Conservation (phyloP, 2,888 invertebrate genomes). For the Heteropelma amictum region DNA sequence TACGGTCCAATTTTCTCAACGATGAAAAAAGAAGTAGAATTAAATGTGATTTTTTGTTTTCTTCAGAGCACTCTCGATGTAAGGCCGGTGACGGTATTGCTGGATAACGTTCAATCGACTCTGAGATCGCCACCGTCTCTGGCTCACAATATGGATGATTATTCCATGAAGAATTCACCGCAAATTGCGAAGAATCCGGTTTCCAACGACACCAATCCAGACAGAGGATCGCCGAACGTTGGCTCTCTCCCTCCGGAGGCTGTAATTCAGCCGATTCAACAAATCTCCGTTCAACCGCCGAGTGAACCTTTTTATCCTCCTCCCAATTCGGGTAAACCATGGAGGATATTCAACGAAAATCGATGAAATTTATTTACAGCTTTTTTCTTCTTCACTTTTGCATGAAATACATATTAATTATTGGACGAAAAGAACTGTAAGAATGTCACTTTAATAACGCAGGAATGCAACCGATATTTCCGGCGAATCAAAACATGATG, state of each 20-base stretch:
- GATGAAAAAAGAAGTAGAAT: neutral
- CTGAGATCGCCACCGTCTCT: slow-evolving; percentile 9
- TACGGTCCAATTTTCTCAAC: neutral
- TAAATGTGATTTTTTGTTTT: neutral
- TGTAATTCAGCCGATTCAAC: slow-evolving; percentile 44
- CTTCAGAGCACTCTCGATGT: slow-evolving; percentile 55
- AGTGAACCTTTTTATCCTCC: slow-evolving; percentile 51
- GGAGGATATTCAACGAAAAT: neutral
- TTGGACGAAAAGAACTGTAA: neutral
- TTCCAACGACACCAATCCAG: slow-evolving; percentile 24
- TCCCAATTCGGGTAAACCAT: slow-evolving; percentile 31
- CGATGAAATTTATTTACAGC: neutral
- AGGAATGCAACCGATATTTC: slow-evolving; percentile 42
- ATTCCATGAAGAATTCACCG: slow-evolving; percentile 21
- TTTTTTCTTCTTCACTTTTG: neutral
- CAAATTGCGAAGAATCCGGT: slow-evolving; percentile 13
- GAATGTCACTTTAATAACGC: neutral
- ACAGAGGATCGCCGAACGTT: slow-evolving; percentile 31
- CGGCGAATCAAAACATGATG: slow-evolving; percentile 36
- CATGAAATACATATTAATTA: neutral
- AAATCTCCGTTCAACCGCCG: slow-evolving; percentile 32
- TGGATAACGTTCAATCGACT: slow-evolving; percentile 58
- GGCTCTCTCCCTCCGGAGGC: slow-evolving; percentile 35
- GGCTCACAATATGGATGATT: slow-evolving; percentile 40
- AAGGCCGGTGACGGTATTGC: slow-evolving; percentile 56